Evolutionary conservation across 2,113 vertebrate genomes (phyloP).

Genomic region (Pachypanchax playfairii): DNA sequence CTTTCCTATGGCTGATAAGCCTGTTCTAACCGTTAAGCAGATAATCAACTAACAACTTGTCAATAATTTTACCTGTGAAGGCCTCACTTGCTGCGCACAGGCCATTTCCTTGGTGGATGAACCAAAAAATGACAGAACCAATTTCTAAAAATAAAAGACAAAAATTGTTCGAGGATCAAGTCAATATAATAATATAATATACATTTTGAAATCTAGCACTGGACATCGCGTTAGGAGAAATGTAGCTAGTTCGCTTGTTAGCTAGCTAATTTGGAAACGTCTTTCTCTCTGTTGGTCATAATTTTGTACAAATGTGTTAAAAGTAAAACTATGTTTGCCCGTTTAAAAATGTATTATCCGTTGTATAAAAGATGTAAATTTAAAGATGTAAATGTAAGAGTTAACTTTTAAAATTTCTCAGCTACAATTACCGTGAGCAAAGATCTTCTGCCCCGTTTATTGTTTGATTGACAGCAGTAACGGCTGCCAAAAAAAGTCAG

Average conservation of each 20-base stretch:
- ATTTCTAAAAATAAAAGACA: background rate
- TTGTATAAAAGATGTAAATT: too few relatives aligned
- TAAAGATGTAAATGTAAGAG: too few relatives aligned
- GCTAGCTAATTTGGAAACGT: conserved; percentile 3
- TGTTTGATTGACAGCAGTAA: too few relatives aligned
- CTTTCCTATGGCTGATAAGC: too few relatives aligned
- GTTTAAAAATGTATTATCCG: too few relatives aligned
- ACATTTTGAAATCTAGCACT: background rate
- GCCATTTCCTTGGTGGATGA: conserved; percentile 58
- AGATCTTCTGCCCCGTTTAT: too few relatives aligned
- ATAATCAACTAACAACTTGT: too few relatives aligned
- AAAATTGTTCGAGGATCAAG: background rate
- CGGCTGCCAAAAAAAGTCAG: too few relatives aligned
- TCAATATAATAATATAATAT: too few relatives aligned
- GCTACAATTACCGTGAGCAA: background rate
- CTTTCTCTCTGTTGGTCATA: background rate
- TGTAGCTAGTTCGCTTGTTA: background rate
- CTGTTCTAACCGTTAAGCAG: too few relatives aligned
- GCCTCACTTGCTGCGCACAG: conserved; percentile 56
- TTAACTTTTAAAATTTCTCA: background rate
- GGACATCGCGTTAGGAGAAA: background rate
- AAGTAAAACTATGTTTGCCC: too few relatives aligned
- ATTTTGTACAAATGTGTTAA: conserved; percentile 22
- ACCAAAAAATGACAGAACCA: background rate
- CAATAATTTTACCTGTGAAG: conserved; percentile 59